Conservation (phyloP, 2,113 vertebrate genomes). For the Pluvialis apricaria region DNA sequence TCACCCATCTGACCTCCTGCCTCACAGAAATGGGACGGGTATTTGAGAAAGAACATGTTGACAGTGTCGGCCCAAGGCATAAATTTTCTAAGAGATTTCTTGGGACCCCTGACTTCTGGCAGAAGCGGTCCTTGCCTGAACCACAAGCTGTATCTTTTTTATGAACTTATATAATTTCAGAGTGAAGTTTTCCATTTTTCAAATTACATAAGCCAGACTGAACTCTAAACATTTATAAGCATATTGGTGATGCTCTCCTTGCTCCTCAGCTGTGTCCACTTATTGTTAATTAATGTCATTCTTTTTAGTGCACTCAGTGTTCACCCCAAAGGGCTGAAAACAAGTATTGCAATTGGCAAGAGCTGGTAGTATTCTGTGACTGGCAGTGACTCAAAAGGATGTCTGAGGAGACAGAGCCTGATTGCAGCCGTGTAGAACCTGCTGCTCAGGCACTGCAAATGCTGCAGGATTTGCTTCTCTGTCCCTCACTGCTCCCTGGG, state of each 20-base stretch:
- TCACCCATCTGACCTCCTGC: neutral
- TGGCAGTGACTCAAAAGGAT: neutral
- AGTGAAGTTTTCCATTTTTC: neutral
- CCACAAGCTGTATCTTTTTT: neutral
- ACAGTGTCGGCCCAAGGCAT: neutral
- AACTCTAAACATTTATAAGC: neutral
- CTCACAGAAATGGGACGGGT: neutral
- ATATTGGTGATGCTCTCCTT: neutral
- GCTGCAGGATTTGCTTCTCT: neutral
- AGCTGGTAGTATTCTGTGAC: neutral
- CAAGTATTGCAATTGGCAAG: neutral
- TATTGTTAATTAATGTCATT: neutral
- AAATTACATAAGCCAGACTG: neutral
- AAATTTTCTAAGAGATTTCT: neutral
- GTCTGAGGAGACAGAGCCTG: neutral
- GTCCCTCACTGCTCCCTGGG: neutral
- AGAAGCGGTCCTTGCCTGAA: neutral
- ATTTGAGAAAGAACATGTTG: neutral
- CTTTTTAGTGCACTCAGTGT: neutral
- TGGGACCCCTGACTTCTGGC: neutral
- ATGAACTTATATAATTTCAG: neutral
- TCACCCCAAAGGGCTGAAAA: neutral
- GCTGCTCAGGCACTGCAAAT: neutral
- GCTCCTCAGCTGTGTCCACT: neutral
- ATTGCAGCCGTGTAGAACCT: neutral